A percentile compares a stretch with the other conserved stretches of the same genome.
These are phyloP conservation scores for Sebastes cheni DNA, from an alignment of 2,797 vertebrate species.

Conservation along the genomic window DNA sequence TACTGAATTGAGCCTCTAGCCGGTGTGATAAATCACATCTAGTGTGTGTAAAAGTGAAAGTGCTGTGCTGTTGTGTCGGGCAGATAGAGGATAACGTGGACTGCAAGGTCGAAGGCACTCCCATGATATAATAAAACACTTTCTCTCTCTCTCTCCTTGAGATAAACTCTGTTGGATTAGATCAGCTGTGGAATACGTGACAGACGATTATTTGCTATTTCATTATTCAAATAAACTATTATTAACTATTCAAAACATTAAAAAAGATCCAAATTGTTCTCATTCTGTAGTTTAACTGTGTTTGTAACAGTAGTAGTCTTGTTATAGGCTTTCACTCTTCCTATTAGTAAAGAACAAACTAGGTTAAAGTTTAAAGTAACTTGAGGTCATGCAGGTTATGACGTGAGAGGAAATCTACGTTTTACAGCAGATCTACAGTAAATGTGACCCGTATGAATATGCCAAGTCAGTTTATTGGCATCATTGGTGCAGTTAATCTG, in stretches of 20 bases:
- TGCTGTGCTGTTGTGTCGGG: conserved; percentile 19
- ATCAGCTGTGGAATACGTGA: not conserved
- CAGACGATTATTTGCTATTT: not conserved
- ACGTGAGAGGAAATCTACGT: not conserved
- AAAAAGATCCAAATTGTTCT: not conserved
- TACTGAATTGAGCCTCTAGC: not conserved
- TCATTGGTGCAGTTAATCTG: no score
- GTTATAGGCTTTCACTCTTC: not conserved
- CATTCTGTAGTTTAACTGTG: not conserved
- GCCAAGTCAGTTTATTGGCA: no score
- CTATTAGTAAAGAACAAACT: not conserved
- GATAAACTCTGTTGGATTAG: not conserved
- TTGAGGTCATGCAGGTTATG: not conserved
- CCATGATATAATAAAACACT: not conserved
- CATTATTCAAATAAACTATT: not conserved
- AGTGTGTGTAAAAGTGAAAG: conserved; percentile 28
- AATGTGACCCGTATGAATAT: not conserved
- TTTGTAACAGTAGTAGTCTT: not conserved
- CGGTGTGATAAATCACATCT: not conserved
- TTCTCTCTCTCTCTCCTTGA: not conserved
- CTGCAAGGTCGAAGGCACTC: conserved; percentile 37
- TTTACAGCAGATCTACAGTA: not conserved
- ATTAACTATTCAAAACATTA: not conserved
- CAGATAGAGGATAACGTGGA: not conserved
- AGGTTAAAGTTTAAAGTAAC: not conserved